These are phyloP conservation scores for Orycteropus afer DNA, from an alignment of 2,113 vertebrate species.

Conservation along the genomic window DNA sequence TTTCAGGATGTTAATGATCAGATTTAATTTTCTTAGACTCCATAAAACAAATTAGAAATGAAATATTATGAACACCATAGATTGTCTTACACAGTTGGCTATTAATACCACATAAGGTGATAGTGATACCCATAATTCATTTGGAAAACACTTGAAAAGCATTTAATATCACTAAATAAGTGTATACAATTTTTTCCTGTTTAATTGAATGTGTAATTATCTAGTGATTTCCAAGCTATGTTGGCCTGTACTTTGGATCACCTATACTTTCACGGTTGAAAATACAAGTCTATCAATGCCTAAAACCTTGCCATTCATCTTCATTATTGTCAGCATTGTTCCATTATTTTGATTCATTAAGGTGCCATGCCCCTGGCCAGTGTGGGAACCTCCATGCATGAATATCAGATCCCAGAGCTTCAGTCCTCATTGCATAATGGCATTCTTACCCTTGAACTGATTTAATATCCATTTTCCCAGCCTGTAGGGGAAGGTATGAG, in stretches of 20 bases:
- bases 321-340: constrained; percentile 68
- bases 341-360: constrained; percentile 73
- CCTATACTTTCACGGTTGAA: constrained; percentile 53
- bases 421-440: constrained; percentile 8
- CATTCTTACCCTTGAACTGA: constrained; percentile 68
- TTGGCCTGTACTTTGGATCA: constrained; percentile 33
- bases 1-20: neutral
- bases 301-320: constrained; percentile 61
- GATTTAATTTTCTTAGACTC: neutral
- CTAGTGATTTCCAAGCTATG: neutral
- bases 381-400: constrained; percentile 47
- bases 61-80: neutral
- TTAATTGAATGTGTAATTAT: constrained; percentile 42
- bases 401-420: constrained; percentile 65
- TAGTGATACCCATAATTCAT: neutral
- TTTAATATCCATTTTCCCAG: constrained; percentile 23
- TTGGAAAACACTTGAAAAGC: constrained; percentile 7
- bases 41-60: neutral
- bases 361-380: constrained; percentile 50
- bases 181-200: neutral
- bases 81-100: neutral
- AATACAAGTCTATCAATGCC: constrained; percentile 58
- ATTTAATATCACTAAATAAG: neutral
- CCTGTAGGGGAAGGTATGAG: neutral
- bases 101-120: neutral